These are phyloP conservation scores for Poliocrania exsul DNA, from an alignment of 2,797 vertebrate species.

Conservation along the genomic window DNA sequence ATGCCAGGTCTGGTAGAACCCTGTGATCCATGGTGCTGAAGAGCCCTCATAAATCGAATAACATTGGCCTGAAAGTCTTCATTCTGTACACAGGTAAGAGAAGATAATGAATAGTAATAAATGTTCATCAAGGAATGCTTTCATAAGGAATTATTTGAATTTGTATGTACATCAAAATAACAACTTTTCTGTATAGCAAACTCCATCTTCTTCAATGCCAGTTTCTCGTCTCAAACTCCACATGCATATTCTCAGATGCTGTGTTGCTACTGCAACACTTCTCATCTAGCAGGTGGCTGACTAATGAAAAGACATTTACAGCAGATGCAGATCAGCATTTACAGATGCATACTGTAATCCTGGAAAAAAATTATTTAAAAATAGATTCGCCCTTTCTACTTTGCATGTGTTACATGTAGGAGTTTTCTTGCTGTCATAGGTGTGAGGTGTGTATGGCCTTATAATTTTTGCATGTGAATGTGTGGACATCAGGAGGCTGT, in stretches of 20 bases:
- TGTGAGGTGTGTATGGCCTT: not conserved
- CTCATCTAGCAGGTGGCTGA: conserved; percentile 32
- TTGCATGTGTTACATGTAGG: not conserved
- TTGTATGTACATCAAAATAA: not conserved
- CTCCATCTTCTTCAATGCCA: not conserved
- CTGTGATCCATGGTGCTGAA: not conserved
- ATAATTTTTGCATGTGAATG: not conserved
- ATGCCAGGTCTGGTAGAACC: conserved; percentile 18
- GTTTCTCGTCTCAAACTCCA: not conserved
- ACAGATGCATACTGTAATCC: conserved; percentile 16
- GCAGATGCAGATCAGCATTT: not conserved
- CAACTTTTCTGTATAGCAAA: not conserved
- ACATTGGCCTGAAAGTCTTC: not conserved
- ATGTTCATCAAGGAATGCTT: not conserved
- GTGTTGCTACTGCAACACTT: not conserved
- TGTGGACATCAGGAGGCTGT: not conserved
- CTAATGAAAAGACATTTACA: conserved; percentile 45
- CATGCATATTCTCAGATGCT: not conserved
- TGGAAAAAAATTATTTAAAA: conserved; percentile 36
- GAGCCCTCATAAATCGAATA: not conserved
- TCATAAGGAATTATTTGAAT: not conserved
- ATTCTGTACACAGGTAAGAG: not conserved
- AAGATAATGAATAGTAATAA: conserved; percentile 1
- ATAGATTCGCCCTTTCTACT: not conserved
- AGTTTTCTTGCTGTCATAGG: not conserved